Evolutionary conservation across 2,888 invertebrate species (phyloP), one percentile per base, ranked within the genome.

Genomic region (Rhamnusium bicolor): DNA sequence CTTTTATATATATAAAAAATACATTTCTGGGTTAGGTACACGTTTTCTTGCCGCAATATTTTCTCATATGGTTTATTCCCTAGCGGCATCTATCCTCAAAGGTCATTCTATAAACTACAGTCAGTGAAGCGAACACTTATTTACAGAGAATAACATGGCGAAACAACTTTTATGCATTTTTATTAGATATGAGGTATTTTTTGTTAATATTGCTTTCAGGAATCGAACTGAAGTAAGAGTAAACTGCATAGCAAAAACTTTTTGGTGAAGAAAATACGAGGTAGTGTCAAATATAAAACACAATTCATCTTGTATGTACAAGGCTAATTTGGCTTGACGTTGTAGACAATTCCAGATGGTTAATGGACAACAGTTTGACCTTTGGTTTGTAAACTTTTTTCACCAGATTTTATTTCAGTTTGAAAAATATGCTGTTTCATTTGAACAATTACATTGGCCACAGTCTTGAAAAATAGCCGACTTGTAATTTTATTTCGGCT

Each of bases 1-100:
- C 29, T 16, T 18, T 58, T 12, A 58, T n/a, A n/a, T n/a, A n/a
- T n/a, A n/a, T 58, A 58, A 58, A 58, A 58, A 58, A 58, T 29
- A 32, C 58, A 58, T 18, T 32, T 18, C 12, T n/a, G 18, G 32
- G 14, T 32, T 18, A 16, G 16, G 27, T 56, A 29, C n/a, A 32
- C 18, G 19, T 12, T 12, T 58, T 32, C 58, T 32, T 16, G 29
- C 32, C 32, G 7, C 58, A 32, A 16, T 58, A 29, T 58, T 58
- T 58, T 24, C 58, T 32, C 58, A 58, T 58, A 29, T 18, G 32
- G 18, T 32, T 10, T 16, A 19, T 16, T 32, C 29, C 58, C 58
- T 58, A 10, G 58, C 16, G 16, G 32, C 29, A 7, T 6, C 14
- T 32, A 29, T 18, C 32, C 58, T 29, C 58, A 4, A 14, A 16